Conservation (phyloP, 2,888 invertebrate species). For the Papilio gigon region DNA sequence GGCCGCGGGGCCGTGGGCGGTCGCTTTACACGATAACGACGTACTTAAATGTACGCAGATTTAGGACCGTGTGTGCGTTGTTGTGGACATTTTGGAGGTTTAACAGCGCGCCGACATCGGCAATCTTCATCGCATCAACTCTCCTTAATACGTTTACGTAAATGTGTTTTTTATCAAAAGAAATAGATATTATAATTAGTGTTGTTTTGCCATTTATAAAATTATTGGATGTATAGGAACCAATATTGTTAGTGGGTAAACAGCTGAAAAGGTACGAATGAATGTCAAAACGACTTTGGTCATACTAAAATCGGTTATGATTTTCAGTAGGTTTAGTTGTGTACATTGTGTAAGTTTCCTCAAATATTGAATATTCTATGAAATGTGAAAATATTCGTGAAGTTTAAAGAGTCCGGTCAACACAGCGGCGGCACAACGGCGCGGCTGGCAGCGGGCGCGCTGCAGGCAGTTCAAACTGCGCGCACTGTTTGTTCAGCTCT, state of each 20-base stretch:
- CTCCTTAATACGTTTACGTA: background rate
- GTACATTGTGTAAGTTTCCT: background rate
- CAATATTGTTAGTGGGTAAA: background rate
- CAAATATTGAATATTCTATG: constrained; percentile 8
- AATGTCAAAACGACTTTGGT: background rate
- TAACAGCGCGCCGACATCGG: background rate
- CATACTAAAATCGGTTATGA: background rate
- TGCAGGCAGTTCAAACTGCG: constrained; percentile 6
- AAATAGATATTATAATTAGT: background rate
- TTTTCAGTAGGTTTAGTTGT: background rate
- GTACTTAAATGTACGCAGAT: constrained; percentile 22
- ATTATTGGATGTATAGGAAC: too few relatives aligned
- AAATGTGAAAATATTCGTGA: constrained; percentile 1
- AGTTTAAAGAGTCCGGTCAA: constrained; percentile 4
- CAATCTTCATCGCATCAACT: constrained; percentile 6
- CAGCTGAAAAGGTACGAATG: background rate
- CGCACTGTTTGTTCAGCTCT: constrained; percentile 8
- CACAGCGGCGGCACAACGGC: background rate
- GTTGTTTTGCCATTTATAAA: too few relatives aligned
- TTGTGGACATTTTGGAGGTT: constrained; percentile 2
- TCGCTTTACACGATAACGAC: constrained; percentile 36
- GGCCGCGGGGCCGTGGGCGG: constrained; percentile 1
- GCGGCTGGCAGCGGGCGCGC: background rate
- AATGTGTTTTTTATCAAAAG: constrained; percentile 9
- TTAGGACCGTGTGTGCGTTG: constrained; percentile 4